Evolutionary conservation across 2,113 vertebrate genomes (phyloP).

Genomic region (Phyllopteryx taeniolatus): DNA sequence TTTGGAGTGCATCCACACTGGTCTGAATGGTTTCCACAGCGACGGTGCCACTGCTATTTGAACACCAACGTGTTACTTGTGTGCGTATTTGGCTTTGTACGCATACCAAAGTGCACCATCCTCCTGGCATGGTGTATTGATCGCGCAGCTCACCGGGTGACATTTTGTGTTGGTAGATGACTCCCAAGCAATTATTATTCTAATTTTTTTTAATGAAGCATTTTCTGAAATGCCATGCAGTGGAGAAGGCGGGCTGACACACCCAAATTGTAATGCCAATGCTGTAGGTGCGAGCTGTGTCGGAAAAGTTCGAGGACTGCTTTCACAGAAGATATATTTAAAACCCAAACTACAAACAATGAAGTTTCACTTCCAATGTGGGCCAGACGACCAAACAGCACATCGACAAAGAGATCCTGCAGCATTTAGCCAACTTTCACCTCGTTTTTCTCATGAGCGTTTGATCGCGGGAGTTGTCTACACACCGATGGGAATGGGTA

Average conservation of each 20-base stretch:
- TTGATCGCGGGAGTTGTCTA: too few species aligned
- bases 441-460: too few species aligned
- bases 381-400: too few species aligned
- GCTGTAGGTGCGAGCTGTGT: background rate
- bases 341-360: too few species aligned
- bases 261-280: background rate
- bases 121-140: background rate
- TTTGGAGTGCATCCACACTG: slow-evolving; percentile 41
- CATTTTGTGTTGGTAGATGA: background rate
- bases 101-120: background rate
- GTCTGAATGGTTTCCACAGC: slow-evolving; percentile 61
- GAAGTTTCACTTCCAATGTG: too few species aligned
- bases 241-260: background rate
- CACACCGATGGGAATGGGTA: too few species aligned
- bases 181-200: background rate
- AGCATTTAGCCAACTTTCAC: too few species aligned
- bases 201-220: background rate
- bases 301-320: too few species aligned
- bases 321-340: too few species aligned
- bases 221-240: background rate
- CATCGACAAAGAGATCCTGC: too few species aligned
- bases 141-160: slow-evolving; percentile 2
- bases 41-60: slow-evolving; percentile 34
- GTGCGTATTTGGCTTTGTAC: slow-evolving; percentile 18
- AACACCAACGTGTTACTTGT: slow-evolving; percentile 1